phyloP scores from a whole-genome alignment of 2,113 vertebrate species.

The Origma solitaria region DNA sequence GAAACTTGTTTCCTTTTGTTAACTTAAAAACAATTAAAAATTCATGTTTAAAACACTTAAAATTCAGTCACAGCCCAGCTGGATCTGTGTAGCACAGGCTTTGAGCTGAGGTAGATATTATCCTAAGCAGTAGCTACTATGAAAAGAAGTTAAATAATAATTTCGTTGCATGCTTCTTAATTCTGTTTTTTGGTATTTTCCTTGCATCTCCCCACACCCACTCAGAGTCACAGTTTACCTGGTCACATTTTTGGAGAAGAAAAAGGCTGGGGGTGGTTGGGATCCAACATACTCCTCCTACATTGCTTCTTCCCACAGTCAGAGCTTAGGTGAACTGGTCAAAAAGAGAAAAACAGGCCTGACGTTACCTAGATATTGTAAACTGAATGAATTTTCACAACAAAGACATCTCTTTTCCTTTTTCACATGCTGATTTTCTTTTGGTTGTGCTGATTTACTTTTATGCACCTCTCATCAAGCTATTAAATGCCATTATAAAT shows the following conservation, averaged over 20 bases:
- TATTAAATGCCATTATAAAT: background rate
- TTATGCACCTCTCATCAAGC: background rate
- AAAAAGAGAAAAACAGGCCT: background rate
- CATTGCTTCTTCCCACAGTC: background rate
- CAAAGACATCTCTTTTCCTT: background rate
- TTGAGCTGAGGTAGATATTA: background rate
- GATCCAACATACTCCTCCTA: background rate
- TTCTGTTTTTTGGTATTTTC: background rate
- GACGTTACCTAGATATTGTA: background rate
- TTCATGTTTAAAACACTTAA: background rate
- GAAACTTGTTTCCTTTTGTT: background rate
- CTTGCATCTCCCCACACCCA: background rate
- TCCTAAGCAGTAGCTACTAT: background rate
- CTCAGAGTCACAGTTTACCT: background rate
- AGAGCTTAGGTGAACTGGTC: background rate
- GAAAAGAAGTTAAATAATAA: background rate
- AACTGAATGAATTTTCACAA: background rate
- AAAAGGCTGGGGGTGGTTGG: accelerated
- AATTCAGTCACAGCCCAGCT: background rate
- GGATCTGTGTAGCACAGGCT: background rate
- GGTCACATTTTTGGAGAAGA: background rate
- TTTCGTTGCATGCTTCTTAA: background rate
- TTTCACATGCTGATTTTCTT: background rate
- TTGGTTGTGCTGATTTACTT: background rate
- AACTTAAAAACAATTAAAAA: background rate